Percentiles rank a stretch among this genome's conserved stretches.
phyloP scores from a whole-genome alignment of 2,113 vertebrate species.

The Pteronura brasiliensis region DNA sequence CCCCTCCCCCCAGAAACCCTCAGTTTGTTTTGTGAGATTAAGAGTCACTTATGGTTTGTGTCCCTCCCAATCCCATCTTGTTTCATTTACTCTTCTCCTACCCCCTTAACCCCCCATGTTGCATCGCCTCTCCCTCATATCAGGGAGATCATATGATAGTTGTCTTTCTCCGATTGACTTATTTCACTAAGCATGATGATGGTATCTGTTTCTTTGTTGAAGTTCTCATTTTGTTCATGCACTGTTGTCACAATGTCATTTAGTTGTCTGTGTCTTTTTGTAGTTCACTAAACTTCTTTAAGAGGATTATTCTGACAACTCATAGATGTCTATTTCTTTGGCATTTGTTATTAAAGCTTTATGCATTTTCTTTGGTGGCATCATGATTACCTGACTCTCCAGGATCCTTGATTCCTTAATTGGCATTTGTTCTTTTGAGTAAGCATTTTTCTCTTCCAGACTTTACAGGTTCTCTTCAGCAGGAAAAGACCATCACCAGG shows the following conservation, averaged over 20 bases:
- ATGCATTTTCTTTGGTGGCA: background rate
- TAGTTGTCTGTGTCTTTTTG: background rate
- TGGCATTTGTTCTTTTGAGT: background rate
- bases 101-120: too few species aligned
- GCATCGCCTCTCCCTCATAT: too few species aligned
- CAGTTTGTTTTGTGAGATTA: too few species aligned
- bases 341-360: background rate
- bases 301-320: background rate
- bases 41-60: too few species aligned
- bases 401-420: background rate
- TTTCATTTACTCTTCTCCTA: too few species aligned
- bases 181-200: too few species aligned
- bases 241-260: background rate
- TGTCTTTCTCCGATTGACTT: too few species aligned
- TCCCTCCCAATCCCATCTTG: too few species aligned
- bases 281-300: background rate
- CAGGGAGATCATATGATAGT: too few species aligned
- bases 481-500: background rate
- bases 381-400: background rate
- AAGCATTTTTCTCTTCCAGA: background rate
- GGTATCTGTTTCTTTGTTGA: background rate
- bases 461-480: background rate
- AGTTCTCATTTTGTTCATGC: background rate
- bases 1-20: too few species aligned
- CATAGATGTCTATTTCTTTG: background rate